Evolutionary conservation across 2,888 invertebrate genomes (phyloP).

Genomic region (Phasia obesa): DNA sequence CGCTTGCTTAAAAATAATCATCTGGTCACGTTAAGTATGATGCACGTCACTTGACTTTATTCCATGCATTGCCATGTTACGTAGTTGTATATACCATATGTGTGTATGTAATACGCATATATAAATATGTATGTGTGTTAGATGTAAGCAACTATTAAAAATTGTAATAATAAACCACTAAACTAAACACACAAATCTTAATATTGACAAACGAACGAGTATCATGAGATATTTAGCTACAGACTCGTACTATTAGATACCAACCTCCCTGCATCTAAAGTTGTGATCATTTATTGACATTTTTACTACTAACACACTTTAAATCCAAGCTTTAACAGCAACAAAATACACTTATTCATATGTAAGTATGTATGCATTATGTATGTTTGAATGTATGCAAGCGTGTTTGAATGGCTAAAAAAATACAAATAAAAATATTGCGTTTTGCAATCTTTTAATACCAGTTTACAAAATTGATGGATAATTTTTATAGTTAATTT

Average conservation of each 20-base stretch:
- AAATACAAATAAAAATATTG: conserved; percentile 45
- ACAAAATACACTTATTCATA: too few species aligned
- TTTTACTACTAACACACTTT: conserved; percentile 66
- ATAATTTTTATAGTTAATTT: conserved; percentile 48
- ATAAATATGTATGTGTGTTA: not conserved
- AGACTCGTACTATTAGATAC: conserved; percentile 19
- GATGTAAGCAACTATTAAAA: conserved; percentile 19
- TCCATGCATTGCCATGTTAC: conserved; percentile 2
- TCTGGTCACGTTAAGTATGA: too few species aligned
- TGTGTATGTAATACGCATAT: too few species aligned
- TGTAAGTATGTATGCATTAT: not conserved
- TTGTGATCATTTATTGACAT: conserved; percentile 13
- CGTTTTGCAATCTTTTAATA: conserved; percentile 70
- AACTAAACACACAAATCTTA: conserved; percentile 14
- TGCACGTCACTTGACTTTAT: conserved; percentile 10
- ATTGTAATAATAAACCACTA: conserved; percentile 49
- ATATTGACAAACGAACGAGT: conserved; percentile 22
- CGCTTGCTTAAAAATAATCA: too few species aligned
- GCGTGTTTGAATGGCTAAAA: too few species aligned
- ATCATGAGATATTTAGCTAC: conserved; percentile 21
- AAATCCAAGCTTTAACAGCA: conserved; percentile 4
- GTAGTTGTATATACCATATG: not conserved
- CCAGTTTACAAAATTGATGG: conserved; percentile 65
- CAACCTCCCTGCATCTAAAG: conserved; percentile 19
- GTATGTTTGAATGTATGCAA: not conserved